Conservation (phyloP, 2,113 vertebrate species). For the Hyperopisus bebe region DNA sequence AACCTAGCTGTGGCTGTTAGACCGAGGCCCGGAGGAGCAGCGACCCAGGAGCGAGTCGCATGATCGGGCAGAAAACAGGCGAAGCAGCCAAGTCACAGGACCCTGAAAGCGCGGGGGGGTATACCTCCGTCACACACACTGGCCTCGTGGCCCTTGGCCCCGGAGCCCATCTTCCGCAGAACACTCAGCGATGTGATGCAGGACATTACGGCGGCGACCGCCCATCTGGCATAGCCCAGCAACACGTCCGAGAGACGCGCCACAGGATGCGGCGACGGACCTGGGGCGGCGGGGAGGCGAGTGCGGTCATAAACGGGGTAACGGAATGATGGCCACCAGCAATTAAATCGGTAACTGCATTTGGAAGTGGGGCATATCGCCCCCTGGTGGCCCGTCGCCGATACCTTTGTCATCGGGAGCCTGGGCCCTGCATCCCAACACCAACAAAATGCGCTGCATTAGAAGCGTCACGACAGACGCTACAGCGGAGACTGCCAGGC, state of each 20-base stretch:
- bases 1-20: neutral
- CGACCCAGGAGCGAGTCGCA: neutral
- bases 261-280: constrained; percentile 65
- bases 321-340: neutral
- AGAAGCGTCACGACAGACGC: constrained; percentile 63
- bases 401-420: constrained; percentile 2
- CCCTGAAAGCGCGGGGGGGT: constrained; percentile 12
- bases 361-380: neutral
- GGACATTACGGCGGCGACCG: constrained; percentile 64
- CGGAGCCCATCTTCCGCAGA: constrained; percentile 66
- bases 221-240: constrained; percentile 60
- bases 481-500: constrained; percentile 48
- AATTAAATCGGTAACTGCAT: neutral
- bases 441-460: constrained; percentile 65
- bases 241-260: constrained; percentile 62
- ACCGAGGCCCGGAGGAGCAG: neutral
- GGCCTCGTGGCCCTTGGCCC: constrained; percentile 37
- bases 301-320: neutral
- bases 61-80: neutral
- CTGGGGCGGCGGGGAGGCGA: neutral
- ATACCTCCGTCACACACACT: constrained; percentile 37
- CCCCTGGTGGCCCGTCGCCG: neutral
- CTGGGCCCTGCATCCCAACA: constrained; percentile 34
- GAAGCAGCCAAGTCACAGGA: neutral
- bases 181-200: constrained; percentile 69